phyloP scores from a whole-genome alignment of 2,888 invertebrate genomes.

The Melanophora roralis region DNA sequence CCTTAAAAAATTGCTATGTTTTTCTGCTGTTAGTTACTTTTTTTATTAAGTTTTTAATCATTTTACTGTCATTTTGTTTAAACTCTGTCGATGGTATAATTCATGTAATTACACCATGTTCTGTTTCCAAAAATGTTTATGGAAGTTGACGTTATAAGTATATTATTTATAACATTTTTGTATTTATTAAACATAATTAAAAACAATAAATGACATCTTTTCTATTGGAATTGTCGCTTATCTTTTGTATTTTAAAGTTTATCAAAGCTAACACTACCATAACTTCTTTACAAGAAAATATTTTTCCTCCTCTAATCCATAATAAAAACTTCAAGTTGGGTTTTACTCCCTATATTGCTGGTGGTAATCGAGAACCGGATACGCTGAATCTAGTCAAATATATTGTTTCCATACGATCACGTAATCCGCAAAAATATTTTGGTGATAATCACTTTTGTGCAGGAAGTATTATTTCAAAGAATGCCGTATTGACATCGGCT shows the following conservation, averaged over 20 bases:
- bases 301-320: background rate
- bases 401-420: constrained; percentile 65
- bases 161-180: background rate
- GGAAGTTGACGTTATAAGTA: background rate
- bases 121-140: too few species aligned
- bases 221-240: background rate
- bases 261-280: background rate
- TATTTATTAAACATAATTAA: background rate
- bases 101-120: too few species aligned
- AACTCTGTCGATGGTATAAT: too few species aligned
- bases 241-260: background rate
- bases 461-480: constrained; percentile 61
- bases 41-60: too few species aligned
- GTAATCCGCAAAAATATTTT: constrained; percentile 59
- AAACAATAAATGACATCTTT: constrained; percentile 6
- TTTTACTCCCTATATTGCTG: constrained; percentile 38
- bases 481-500: constrained; percentile 64
- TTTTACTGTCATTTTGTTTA: too few species aligned
- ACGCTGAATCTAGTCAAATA: constrained; percentile 42
- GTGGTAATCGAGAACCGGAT: constrained; percentile 1
- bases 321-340: background rate
- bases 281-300: background rate
- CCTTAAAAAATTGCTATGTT: too few species aligned
- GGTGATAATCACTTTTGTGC: constrained; percentile 68
- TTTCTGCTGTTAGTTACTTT: too few species aligned